These are phyloP conservation scores for Cyrtonyx montezumae DNA, from an alignment of 2,113 vertebrate genomes.

Conservation along the genomic window DNA sequence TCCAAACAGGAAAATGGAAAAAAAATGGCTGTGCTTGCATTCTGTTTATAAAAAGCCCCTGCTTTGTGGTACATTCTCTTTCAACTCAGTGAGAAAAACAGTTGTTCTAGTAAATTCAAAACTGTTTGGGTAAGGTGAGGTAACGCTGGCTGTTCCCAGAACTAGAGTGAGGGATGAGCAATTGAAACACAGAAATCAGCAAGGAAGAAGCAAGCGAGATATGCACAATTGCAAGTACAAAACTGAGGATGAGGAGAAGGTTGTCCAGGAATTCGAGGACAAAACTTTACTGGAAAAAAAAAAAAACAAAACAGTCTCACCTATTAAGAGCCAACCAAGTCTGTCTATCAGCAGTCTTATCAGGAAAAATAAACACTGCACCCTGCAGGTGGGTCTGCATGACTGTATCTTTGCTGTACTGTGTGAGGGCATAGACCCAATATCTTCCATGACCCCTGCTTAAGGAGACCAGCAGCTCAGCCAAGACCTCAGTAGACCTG, in stretches of 20 bases:
- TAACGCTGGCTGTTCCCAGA: background rate
- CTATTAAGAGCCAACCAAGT: background rate
- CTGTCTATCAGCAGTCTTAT: background rate
- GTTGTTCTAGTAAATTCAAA: background rate
- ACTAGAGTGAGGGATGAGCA: background rate
- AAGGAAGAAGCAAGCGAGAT: background rate
- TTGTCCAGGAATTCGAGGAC: background rate
- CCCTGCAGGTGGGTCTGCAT: background rate
- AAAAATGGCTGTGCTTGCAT: background rate
- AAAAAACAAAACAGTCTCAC: background rate
- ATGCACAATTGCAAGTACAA: background rate
- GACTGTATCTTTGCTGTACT: background rate
- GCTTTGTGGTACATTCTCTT: background rate
- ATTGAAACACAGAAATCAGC: background rate
- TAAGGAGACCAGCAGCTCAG: background rate
- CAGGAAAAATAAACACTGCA: background rate
- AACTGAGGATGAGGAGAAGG: background rate
- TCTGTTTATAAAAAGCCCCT: background rate
- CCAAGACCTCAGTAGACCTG: background rate
- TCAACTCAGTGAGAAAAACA: background rate
- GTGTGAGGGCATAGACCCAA: background rate
- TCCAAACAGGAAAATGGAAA: background rate
- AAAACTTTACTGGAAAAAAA: background rate
- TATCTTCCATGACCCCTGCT: background rate
- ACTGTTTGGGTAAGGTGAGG: background rate